A percentile compares a stretch with the other conserved stretches of the same genome.
Evolutionary conservation across 2,797 vertebrate species (phyloP).

Genomic region (Pseudochaenichthys georgianus): DNA sequence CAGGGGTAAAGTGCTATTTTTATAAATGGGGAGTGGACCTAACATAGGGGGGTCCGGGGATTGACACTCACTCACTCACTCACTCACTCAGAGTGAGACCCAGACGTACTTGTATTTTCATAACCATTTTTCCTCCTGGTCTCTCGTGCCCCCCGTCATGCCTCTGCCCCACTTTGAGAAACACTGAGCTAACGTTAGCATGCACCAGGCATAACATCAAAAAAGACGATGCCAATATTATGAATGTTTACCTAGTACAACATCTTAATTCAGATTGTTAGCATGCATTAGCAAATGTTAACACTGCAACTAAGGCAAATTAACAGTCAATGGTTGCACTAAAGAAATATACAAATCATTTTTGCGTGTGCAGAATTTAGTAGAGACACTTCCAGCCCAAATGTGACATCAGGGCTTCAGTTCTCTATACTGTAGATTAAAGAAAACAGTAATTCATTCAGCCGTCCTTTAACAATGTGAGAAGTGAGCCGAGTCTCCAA

Average conservation of each 20-base stretch:
- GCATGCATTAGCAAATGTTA: not conserved
- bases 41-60: too few species aligned
- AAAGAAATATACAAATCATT: not conserved
- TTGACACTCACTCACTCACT: too few species aligned
- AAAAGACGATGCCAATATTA: not conserved
- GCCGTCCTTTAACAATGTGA: slow-evolving; percentile 31
- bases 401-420: not conserved
- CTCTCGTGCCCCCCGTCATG: too few species aligned
- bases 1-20: too few species aligned
- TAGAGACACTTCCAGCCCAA: not conserved
- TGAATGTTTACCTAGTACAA: not conserved
- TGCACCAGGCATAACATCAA: not conserved
- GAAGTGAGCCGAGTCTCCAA: slow-evolving; percentile 47
- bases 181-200: not conserved
- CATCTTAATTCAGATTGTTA: not conserved
- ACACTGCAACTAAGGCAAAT: too few species aligned
- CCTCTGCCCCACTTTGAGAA: too few species aligned
- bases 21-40: too few species aligned
- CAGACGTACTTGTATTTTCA: too few species aligned
- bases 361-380: not conserved
- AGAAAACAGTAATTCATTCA: slow-evolving; percentile 34
- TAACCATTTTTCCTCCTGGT: too few species aligned
- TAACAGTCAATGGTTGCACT: too few species aligned
- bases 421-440: slow-evolving; percentile 29
- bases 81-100: too few species aligned